Percentiles rank a stretch among this genome's conserved stretches.
These are phyloP conservation scores for Steatornis caripensis DNA, from an alignment of 2,113 vertebrate species.

Conservation along the genomic window DNA sequence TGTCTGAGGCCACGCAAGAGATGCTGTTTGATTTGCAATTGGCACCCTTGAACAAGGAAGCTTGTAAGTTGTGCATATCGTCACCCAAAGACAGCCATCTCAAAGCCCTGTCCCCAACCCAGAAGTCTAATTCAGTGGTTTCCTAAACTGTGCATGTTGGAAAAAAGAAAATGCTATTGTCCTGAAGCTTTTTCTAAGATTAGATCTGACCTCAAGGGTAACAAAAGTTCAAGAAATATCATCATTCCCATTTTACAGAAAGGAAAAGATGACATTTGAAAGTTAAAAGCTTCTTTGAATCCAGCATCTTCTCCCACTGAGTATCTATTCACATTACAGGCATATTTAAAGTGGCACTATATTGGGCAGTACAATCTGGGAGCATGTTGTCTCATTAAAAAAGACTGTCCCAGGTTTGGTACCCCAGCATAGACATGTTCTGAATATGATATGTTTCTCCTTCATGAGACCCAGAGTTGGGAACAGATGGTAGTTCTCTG, in stretches of 20 bases:
- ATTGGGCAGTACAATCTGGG: neutral
- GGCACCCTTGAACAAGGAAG: neutral
- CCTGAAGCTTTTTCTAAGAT: neutral
- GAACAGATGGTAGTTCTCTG: neutral
- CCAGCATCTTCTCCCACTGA: neutral
- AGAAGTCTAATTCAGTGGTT: neutral
- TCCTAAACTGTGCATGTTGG: rapidly evolving
- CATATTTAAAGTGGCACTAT: neutral
- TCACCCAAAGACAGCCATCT: neutral
- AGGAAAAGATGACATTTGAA: neutral
- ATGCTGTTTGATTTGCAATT: neutral
- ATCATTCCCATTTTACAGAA: neutral
- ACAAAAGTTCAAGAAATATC: neutral
- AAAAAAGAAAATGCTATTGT: neutral
- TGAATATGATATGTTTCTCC: neutral
- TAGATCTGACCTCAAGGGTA: neutral
- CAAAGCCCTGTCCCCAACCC: neutral
- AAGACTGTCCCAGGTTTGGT: neutral
- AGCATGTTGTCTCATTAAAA: neutral
- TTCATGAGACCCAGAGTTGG: neutral
- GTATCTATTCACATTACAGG: neutral
- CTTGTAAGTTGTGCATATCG: neutral
- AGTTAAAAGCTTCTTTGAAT: neutral
- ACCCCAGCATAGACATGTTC: neutral
- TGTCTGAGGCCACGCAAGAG: neutral